Evolutionary conservation across 2,797 vertebrate species (phyloP), one percentile per base, ranked within the genome.

Genomic region (Gymnothorax reevesii): DNA sequence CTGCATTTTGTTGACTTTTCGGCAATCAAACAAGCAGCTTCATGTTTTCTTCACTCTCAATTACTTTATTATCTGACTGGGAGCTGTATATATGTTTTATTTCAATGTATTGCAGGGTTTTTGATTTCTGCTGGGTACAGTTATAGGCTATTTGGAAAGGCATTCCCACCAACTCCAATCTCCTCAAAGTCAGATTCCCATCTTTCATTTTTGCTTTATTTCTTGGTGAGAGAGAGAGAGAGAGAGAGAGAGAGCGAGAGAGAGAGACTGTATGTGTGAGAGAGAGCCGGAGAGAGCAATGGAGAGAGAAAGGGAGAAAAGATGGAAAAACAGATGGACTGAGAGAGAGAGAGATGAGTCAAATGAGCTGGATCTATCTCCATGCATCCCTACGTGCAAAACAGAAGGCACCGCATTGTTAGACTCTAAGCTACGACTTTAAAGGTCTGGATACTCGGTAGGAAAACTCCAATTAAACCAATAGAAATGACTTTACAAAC

Each of bases 381-480:
- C 49, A 17, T 8, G n/a, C 49, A 22, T 77, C 52, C 49, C 54
- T 49, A 2, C 54, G 42, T 22, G 52, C 17, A 54, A 79, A 54
- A 75, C 73, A 75, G 54, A 54, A 54, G 75, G 5, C 62, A 13
- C 9, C 9, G 8, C 75, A 54, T 55, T 79, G 75, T 42, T 42
- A 42, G 20, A 52, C n/a, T 17, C 13, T 54, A 49, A 79, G 22
- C 54, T 54, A 54, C 8, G 15, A 52, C 42, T 79, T 79, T 8
- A 79, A n/a, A 17, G 49, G 75, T 13, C 49, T 79, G 49, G 75
- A 8, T 20, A 6, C 75, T 3, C 20, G 20, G 42, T n/a, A 22
- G 75, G 49, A 79, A 79, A 54, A 79, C 49, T 52, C 75, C 75
- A 79, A 79, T 79, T 79, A 79, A 79, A 79, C 49, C 52, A 79